These are phyloP conservation scores for Benthosema pterotum DNA, from an alignment of 2,797 vertebrate species.

Conservation along the genomic window DNA sequence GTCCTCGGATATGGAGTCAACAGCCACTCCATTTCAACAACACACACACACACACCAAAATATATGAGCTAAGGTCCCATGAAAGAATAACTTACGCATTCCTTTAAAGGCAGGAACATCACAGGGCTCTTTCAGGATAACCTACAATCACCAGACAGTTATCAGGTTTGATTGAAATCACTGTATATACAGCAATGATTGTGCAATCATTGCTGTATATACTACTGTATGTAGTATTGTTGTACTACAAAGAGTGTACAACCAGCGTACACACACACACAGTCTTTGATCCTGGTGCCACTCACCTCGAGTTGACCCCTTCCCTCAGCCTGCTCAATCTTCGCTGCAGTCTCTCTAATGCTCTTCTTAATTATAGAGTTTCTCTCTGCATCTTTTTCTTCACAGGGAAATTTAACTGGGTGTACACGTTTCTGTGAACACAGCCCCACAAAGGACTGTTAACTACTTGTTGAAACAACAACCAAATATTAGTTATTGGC, in stretches of 20 bases:
- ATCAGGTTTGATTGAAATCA: no score
- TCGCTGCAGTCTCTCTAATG: conserved; percentile 68
- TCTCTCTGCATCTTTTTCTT: conserved; percentile 70
- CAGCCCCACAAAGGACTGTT: conserved; percentile 1
- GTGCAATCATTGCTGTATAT: no score
- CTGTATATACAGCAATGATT: not conserved
- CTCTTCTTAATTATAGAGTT: conserved; percentile 69
- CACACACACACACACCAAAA: no score
- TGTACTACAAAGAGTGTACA: no score
- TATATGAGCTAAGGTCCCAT: no score
- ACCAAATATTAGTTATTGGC: no score
- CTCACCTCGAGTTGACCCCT: conserved; percentile 79
- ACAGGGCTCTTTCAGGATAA: conserved; percentile 78
- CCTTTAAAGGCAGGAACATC: conserved; percentile 75
- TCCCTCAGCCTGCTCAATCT: conserved; percentile 75
- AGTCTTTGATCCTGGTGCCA: not conserved
- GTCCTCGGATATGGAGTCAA: no score
- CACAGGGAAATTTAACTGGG: conserved; percentile 63
- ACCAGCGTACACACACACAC: no score
- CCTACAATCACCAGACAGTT: no score
- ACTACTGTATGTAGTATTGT: no score
- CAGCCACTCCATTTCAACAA: no score
- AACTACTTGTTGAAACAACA: no score
- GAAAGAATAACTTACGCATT: conserved; percentile 73
- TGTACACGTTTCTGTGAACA: conserved; percentile 70